Evolutionary conservation across 2,888 invertebrate genomes (phyloP), one percentile per base, ranked within the genome.

Genomic region (Cryptocephalus primarius): DNA sequence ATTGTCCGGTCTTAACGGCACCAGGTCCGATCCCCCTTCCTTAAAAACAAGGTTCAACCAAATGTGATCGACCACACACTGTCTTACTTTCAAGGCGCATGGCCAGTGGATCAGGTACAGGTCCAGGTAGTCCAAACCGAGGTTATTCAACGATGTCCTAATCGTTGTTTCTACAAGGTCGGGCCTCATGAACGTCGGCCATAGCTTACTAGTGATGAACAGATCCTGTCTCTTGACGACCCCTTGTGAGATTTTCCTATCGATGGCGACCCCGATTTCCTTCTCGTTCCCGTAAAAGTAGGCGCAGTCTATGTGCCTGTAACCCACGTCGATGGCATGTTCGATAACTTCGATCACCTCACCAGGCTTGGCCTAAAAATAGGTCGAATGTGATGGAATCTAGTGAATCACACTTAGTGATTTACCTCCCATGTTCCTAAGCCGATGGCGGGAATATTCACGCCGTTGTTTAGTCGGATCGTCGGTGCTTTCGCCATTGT

Each of bases 51-150:
- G 2, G 40, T n/a, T 13, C 10, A 40, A 13, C 11, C 11, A 13
- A 12, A 40, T 4, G 2, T 4, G 3, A 40, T 10, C 10, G 8
- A 3, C 11, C 3, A 4, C 10, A 12, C 22, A 6, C 22, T 36
- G 43, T 43, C 42, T 36, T 58, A 84, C 88, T 75, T 84, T 80
- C 61, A 83, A 89, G 0, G 78, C 89, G 64, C 87, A 78, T 1
- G 93, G 94, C 92, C 92, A 94, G 67, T 94, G 93, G 39, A 94
- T 86, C 9, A 94, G 74, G 63, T 90, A 93, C 36, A 93, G 73
- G 67, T 94, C 92, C 43, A 94, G 59, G 61, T 93, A 93, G 0
- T 80, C 72, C 0, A 90, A 60, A 8, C 80, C 78, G 11, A 94
- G 75, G 66, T 87, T 79, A 14, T 75, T 70, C 11, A 94, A 66